phyloP scores from a whole-genome alignment of 2,888 invertebrate species.

The Synanthedon formicaeformis region DNA sequence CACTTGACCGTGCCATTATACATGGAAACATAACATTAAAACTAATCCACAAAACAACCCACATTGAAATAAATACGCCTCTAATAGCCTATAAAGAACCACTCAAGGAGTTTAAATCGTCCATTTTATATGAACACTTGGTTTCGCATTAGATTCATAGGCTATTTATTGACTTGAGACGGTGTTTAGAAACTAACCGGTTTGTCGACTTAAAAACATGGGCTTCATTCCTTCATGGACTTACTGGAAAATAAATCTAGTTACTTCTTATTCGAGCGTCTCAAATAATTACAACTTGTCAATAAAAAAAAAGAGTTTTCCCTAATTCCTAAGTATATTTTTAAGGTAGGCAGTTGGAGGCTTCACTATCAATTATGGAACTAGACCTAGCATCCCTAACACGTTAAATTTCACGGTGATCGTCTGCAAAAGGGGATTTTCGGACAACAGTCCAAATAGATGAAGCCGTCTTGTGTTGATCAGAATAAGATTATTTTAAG shows the following conservation, averaged over 20 bases:
- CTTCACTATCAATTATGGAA: no score
- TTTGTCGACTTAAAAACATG: constrained; percentile 9
- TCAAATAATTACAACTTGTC: no score
- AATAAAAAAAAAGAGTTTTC: no score
- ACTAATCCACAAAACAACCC: constrained; percentile 28
- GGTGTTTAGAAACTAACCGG: constrained; percentile 18
- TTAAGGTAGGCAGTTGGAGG: no score
- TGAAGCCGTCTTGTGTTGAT: no score
- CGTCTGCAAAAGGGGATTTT: no score
- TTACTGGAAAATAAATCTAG: constrained; percentile 6
- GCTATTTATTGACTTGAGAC: constrained; percentile 20
- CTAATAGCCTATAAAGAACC: constrained; percentile 35
- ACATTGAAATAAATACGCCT: constrained; percentile 39
- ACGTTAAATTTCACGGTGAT: no score
- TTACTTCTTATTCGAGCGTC: no score
- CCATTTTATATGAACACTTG: constrained; percentile 21
- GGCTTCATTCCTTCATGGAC: constrained; percentile 32
- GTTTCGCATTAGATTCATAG: constrained; percentile 33
- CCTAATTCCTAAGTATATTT: no score
- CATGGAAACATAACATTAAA: constrained; percentile 24
- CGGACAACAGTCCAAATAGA: no score
- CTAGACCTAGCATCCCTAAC: no score
- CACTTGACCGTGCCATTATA: constrained; percentile 16
- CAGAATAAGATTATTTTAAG: no score
- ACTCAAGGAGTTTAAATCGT: constrained; percentile 20